A percentile compares a stretch with the other conserved stretches of the same genome.
These are phyloP conservation scores for Prochilodus magdalenae DNA, from an alignment of 2,113 vertebrate genomes.

Conservation along the genomic window DNA sequence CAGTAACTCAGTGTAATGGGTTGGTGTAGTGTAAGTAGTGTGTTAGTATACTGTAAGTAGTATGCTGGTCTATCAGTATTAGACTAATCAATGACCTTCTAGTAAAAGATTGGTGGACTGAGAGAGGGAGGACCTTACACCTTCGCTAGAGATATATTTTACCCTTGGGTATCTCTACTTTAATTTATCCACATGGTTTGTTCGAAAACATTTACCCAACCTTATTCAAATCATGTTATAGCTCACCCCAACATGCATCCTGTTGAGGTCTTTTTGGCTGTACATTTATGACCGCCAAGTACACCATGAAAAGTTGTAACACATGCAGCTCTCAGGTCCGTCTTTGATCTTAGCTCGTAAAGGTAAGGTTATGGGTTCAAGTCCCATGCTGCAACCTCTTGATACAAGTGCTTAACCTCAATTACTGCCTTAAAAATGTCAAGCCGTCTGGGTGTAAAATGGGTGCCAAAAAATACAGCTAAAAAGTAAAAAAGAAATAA, in stretches of 20 bases:
- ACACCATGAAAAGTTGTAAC: conserved; percentile 1
- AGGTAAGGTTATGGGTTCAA: conserved; percentile 53
- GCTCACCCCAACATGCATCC: neutral
- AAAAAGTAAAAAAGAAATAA: neutral
- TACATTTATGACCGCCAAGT: neutral
- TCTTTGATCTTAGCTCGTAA: conserved; percentile 54
- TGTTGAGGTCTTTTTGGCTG: too few relatives aligned
- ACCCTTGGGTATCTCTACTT: too few relatives aligned
- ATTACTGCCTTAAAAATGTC: conserved; percentile 44
- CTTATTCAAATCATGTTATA: neutral
- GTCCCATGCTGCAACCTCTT: conserved; percentile 47
- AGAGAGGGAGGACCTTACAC: too few relatives aligned
- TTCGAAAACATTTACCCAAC: neutral
- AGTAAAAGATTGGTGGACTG: too few relatives aligned
- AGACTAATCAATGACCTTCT: too few relatives aligned
- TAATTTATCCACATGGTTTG: too few relatives aligned
- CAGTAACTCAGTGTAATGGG: too few relatives aligned
- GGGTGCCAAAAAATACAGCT: conserved; percentile 27
- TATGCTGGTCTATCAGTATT: too few relatives aligned
- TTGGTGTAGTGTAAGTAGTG: too few relatives aligned
- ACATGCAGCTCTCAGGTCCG: conserved; percentile 17
- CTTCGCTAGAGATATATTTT: too few relatives aligned
- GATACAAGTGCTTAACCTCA: conserved; percentile 52
- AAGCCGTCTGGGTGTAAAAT: neutral
- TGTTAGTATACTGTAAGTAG: too few relatives aligned